Evolutionary conservation across 1,140 invertebrate genomes (phyloP).

Genomic region (Aphaenogaster rudis): DNA sequence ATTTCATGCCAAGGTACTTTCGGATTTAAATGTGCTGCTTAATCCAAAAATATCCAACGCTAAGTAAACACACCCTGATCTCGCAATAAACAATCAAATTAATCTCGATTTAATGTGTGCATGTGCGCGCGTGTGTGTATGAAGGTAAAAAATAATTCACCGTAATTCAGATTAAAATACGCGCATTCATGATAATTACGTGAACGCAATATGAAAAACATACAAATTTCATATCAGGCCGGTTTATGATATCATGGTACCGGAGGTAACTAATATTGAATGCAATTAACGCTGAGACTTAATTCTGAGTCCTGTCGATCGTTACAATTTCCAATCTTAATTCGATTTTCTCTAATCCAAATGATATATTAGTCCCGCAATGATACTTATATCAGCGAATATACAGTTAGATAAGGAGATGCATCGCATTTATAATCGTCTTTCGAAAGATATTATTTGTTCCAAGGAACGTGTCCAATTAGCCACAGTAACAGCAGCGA

Average conservation of each 20-base stretch:
- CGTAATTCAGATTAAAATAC: neutral
- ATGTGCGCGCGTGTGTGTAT: neutral
- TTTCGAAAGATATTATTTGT: neutral
- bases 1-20: neutral
- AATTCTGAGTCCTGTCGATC: conserved; percentile 21
- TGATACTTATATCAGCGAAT: conserved; percentile 64
- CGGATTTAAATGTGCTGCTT: neutral
- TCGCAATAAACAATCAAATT: conserved; percentile 20
- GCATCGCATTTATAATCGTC: conserved; percentile 51
- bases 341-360: conserved; percentile 1
- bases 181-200: neutral
- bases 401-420: conserved; percentile 47
- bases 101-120: neutral
- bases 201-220: conserved; percentile 13
- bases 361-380: neutral
- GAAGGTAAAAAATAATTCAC: neutral
- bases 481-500: conserved; percentile 4
- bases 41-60: neutral
- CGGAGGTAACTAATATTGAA: no score
- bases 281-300: conserved; percentile 19
- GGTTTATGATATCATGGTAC: neutral
- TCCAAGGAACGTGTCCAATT: conserved; percentile 65
- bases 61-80: neutral
- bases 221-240: neutral
- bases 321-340: neutral